Evolutionary conservation across 1,140 invertebrate species (phyloP), one percentile per base, ranked within the genome.

Genomic region (Zophobas morio): DNA sequence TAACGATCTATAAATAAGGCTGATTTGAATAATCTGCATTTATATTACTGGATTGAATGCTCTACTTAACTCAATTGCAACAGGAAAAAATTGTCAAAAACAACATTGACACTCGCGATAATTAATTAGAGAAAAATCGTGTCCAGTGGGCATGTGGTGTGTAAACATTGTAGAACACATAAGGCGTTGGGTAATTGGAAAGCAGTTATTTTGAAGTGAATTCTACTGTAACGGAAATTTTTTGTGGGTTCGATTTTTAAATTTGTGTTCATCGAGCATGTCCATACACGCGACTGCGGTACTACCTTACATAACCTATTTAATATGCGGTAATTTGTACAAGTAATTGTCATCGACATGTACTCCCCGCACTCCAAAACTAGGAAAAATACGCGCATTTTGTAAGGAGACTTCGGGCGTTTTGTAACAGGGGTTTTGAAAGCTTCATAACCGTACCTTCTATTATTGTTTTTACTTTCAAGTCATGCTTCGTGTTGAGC

Each of bases 111-210:
- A 66, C 60, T 20, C 60, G 60, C 60, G 20, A 66, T 66, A 42
- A 66, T 66, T 66, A 66, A 66, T 42, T 66, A 66, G 39, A 6
- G 60, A 66, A 66, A 66, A 66, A 66, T 66, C 2, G 4, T 66
- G 60, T 37, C 32, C 39, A 42, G 39, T 32, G 2, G 60, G 49
- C 20, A 51, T 51, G 49, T 51, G 20, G n/a, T 20, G 42, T 46
- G 42, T 36, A 36, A 36, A 60, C 56, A 60, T 66, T 66, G 60
- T 33, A n/a, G 42, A 70, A 56, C 49, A 66, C 76, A 66, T 49
- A 49, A 70, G 72, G 60, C 54, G 73, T 78, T 78, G 77, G 73
- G 77, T 71, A 78, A 78, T 78, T 75, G 57, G 77, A 78, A 78
- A 78, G 72, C 77, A 74, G 34, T 39, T 40, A 74, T 78, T 53